Conservation (phyloP, 2,888 invertebrate genomes). For the Metalampra italica region DNA sequence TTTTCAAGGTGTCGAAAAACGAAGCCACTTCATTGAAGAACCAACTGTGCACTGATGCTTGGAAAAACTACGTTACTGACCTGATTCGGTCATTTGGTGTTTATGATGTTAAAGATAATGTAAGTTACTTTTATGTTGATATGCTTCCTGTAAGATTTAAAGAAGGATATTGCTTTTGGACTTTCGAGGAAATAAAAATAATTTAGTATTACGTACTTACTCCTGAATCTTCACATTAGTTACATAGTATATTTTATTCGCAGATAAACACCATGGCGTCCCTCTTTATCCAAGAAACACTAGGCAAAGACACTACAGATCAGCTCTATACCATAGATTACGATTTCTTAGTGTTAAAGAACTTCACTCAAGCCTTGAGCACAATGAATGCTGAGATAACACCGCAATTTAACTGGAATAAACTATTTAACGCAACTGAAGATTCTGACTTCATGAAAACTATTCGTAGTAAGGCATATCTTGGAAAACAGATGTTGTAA, state of each 20-base stretch:
- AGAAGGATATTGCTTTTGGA: no score
- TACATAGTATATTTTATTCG: neutral
- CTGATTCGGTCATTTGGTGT: conserved; percentile 59
- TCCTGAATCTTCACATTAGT: no score
- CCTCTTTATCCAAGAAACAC: conserved; percentile 59
- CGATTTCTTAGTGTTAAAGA: conserved; percentile 49
- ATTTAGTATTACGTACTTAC: no score
- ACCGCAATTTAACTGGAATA: conserved; percentile 37
- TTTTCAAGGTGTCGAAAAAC: conserved; percentile 43
- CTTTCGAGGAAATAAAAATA: no score
- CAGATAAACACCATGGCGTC: conserved; percentile 71
- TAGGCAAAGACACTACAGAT: conserved; percentile 59
- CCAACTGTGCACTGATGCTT: conserved; percentile 52
- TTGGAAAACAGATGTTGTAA: conserved; percentile 65
- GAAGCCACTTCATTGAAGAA: conserved; percentile 43
- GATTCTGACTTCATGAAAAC: conserved; percentile 46
- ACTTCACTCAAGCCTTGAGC: conserved; percentile 42
- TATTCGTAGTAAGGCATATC: conserved; percentile 34
- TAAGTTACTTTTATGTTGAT: conserved; percentile 33
- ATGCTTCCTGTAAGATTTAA: neutral
- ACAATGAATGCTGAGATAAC: conserved; percentile 26
- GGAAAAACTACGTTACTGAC: conserved; percentile 60
- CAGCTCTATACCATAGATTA: conserved; percentile 56
- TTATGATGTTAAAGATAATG: conserved; percentile 57
- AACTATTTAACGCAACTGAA: conserved; percentile 36